Percentiles rank a stretch among this genome's conserved stretches.
Conservation (phyloP, 2,888 invertebrate genomes). For the Zele albiditarsus region DNA sequence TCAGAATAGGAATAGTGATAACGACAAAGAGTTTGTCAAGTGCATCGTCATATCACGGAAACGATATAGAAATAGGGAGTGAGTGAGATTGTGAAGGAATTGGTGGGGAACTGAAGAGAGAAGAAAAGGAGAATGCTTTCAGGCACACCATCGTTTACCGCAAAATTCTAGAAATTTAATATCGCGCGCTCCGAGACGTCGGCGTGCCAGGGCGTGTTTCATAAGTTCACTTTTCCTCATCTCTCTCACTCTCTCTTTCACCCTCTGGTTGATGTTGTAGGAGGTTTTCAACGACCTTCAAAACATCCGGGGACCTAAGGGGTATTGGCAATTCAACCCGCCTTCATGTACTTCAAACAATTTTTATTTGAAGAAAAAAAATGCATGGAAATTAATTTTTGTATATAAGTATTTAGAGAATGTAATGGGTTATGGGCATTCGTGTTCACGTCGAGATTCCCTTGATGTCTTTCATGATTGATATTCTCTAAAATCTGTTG, state of each 20-base stretch:
- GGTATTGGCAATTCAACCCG: background rate
- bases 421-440: too few relatives aligned
- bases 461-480: too few relatives aligned
- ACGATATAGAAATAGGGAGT: background rate
- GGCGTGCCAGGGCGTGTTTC: slow-evolving; percentile 61
- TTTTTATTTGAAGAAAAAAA: background rate
- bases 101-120: slow-evolving; percentile 29
- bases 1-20: background rate
- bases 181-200: slow-evolving; percentile 66
- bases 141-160: slow-evolving; percentile 65
- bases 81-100: slow-evolving; percentile 24
- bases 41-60: background rate
- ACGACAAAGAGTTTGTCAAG: slow-evolving; percentile 14
- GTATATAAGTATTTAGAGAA: too few relatives aligned
- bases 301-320: background rate
- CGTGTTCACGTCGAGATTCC: too few relatives aligned
- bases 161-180: slow-evolving; percentile 77
- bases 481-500: too few relatives aligned
- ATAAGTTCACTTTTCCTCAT: slow-evolving; percentile 63
- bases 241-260: slow-evolving; percentile 1
- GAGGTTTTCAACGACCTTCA: background rate
- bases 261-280: background rate
- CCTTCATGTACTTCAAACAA: background rate
- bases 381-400: background rate
- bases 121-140: slow-evolving; percentile 41